These are phyloP conservation scores for Caenorhabditis sp. DNA, from an alignment of 2,888 invertebrate species.

Conservation along the genomic window DNA sequence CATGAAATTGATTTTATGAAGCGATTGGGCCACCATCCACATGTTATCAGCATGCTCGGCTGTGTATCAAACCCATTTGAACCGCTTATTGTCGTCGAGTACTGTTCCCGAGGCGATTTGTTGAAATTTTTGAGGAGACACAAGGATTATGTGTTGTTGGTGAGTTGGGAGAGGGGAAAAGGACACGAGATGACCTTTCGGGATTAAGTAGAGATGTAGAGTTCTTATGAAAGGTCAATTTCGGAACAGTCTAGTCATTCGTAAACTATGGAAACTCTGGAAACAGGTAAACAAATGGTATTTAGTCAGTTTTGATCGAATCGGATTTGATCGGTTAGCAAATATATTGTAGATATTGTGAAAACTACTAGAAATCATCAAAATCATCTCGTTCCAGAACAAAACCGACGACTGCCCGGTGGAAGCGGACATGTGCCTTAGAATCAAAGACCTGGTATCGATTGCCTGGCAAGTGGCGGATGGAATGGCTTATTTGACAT, in stretches of 20 bases:
- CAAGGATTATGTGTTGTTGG: conserved; percentile 60
- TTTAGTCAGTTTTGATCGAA: no score
- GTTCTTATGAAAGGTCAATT: background rate
- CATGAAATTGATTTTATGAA: conserved; percentile 76
- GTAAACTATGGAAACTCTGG: background rate
- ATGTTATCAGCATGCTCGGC: conserved; percentile 71
- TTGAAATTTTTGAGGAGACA: conserved; percentile 64
- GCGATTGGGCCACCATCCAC: conserved; percentile 68
- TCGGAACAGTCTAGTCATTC: background rate
- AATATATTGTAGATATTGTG: no score
- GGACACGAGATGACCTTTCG: background rate
- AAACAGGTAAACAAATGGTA: no score
- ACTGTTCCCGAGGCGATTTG: conserved; percentile 70
- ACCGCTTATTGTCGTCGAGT: conserved; percentile 71
- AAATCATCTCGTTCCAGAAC: conserved; percentile 31
- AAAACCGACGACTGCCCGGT: conserved; percentile 65
- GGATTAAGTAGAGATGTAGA: background rate
- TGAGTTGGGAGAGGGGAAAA: conserved; percentile 5
- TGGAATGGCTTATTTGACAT: conserved; percentile 70
- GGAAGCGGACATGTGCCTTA: conserved; percentile 65
- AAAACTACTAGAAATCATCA: no score
- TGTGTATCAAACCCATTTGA: conserved; percentile 67
- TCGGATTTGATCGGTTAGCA: no score
- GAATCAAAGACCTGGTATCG: conserved; percentile 70
- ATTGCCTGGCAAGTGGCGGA: conserved; percentile 72